These are phyloP conservation scores for Nomada goodeniana DNA, from an alignment of 2,888 invertebrate genomes.

Conservation along the genomic window DNA sequence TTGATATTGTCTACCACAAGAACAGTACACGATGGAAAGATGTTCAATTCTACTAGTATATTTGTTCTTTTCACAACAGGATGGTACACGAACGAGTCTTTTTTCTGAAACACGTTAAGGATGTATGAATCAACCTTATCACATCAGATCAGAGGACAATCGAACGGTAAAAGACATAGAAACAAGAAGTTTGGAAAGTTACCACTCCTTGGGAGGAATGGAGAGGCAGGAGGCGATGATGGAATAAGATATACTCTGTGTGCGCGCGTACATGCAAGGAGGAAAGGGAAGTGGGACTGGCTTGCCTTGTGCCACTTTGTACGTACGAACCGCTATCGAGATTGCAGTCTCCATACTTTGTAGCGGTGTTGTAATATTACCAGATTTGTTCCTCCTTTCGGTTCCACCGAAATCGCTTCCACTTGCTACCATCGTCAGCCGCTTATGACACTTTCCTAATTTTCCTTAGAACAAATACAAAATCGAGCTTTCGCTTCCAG, in stretches of 20 bases:
- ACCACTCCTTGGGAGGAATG: constrained; percentile 46
- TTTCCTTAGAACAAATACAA: background rate
- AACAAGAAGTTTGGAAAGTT: constrained; percentile 62
- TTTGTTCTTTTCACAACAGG: too few species aligned
- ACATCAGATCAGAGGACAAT: background rate
- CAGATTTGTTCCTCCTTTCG: constrained; percentile 38
- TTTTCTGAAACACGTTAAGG: too few species aligned
- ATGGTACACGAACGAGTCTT: too few species aligned
- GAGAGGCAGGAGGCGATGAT: constrained; percentile 41
- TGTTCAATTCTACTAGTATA: too few species aligned
- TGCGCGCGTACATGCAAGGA: constrained; percentile 47
- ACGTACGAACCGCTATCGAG: constrained; percentile 61
- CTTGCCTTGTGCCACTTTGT: constrained; percentile 70
- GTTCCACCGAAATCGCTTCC: background rate
- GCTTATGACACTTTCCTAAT: background rate
- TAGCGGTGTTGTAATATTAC: constrained; percentile 51
- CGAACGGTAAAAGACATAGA: constrained; percentile 24
- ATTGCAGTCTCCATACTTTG: constrained; percentile 54
- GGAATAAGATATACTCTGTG: constrained; percentile 44
- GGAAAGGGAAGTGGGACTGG: constrained; percentile 69
- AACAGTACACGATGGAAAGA: too few species aligned
- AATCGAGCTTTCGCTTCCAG: background rate
- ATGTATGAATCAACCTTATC: too few species aligned
- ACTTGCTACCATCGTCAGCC: background rate
- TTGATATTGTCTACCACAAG: too few species aligned